Conservation (phyloP, 2,113 vertebrate genomes). For the Lophochroa leadbeateri region DNA sequence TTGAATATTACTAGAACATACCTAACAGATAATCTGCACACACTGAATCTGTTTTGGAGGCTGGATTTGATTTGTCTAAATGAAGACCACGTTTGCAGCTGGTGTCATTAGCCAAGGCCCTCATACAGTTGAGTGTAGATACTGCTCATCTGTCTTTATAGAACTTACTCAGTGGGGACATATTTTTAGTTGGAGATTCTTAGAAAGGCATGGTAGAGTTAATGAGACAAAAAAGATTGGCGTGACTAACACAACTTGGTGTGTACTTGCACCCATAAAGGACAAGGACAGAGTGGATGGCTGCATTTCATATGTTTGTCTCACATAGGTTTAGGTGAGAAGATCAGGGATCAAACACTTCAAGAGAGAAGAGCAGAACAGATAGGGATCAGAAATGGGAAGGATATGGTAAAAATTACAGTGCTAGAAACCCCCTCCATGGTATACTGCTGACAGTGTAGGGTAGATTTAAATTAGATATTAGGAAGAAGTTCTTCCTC, state of each 20-base stretch:
- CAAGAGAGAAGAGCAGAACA: not conserved
- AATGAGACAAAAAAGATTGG: not conserved
- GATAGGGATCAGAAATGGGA: not conserved
- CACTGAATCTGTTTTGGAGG: not conserved
- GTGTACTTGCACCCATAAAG: fast-evolving
- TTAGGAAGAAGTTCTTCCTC: not conserved
- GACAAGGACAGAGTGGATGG: not conserved
- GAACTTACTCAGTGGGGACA: not conserved
- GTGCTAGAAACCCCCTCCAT: not conserved
- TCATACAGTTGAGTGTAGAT: not conserved
- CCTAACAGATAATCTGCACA: not conserved
- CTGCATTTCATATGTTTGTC: fast-evolving
- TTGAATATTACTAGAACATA: not conserved
- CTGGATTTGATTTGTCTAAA: not conserved
- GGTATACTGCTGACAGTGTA: not conserved
- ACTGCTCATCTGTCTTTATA: not conserved
- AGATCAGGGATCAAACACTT: not conserved
- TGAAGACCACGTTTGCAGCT: not conserved
- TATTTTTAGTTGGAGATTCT: not conserved
- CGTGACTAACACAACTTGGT: not conserved
- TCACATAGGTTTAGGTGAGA: not conserved
- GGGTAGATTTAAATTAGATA: not conserved
- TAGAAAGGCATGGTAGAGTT: not conserved
- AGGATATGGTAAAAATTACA: not conserved
- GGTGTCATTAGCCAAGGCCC: not conserved